Evolutionary conservation across 2,888 invertebrate genomes (phyloP), one percentile per base, ranked within the genome.

Genomic region (Drosophila subsilvestris): DNA sequence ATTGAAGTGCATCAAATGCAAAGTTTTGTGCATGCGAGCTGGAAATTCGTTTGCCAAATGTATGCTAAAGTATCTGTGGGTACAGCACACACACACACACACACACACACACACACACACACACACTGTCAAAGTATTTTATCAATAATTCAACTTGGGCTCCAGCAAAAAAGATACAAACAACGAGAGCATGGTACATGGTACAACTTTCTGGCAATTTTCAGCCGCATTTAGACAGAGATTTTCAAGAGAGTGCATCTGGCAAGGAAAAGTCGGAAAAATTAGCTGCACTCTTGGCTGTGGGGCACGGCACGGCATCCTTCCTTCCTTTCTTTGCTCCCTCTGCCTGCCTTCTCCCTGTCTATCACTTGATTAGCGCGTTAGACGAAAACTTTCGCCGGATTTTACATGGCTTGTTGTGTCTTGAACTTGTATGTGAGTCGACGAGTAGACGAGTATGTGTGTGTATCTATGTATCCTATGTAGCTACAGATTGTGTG

Each of bases 111-210:
- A n/a, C n/a, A n/a, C n/a, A n/a, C n/a, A n/a, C 48, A 56, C 61
- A 53, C 50, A 66, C 50, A 37, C 65, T 77, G 77, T 67, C 78
- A 74, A 76, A 79, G 74, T 76, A 84, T 77, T 77, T 80, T 70
- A 75, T 78, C 77, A 80, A 83, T 83, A 83, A 80, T 79, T 82
- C 70, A 80, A 74, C 58, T 69, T 78, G 61, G 75, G 78, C 69
- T 71, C 27, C 37, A 37, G 37, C n/a, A n/a, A 32, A 32, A 32
- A 32, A 12, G 32, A 14, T 14, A 37, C 37, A 14, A 14, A 14
- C 14, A 14, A 6, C 7, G n/a, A 37, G 6, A 37, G 32, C 12
- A 12, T n/a, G n/a, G 37, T n/a, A 7, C 37, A 37, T 37, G 37
- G 25, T 17, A 47, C 65, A 77, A 77, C 61, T 63, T 65, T 63